A percentile compares a stretch with the other conserved stretches of the same genome.
These are phyloP conservation scores for Trachymyrmex septentrionalis DNA, from an alignment of 1,140 invertebrate species.

Conservation along the genomic window DNA sequence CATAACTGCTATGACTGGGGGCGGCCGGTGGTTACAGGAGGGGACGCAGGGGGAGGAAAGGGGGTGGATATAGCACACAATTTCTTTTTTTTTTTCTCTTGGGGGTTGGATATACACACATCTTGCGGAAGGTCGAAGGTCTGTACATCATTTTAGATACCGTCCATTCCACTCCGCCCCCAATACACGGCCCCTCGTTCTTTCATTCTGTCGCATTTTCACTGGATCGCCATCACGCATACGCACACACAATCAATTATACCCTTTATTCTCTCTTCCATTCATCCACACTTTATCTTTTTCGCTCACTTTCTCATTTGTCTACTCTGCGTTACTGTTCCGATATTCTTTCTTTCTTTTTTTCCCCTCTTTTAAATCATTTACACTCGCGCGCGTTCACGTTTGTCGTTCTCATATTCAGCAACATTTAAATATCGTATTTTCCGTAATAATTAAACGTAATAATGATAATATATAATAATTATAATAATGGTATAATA, in stretches of 20 bases:
- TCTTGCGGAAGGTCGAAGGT: slow-evolving; percentile 65
- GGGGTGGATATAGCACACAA: slow-evolving; percentile 46
- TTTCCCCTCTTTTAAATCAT: slow-evolving; percentile 62
- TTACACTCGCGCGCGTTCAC: slow-evolving; percentile 67
- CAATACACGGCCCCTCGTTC: slow-evolving; percentile 78
- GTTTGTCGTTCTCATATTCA: slow-evolving; percentile 75
- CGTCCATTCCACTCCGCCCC: slow-evolving; percentile 80
- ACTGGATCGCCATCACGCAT: slow-evolving; percentile 46
- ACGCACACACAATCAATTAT: slow-evolving; percentile 34
- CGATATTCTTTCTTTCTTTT: slow-evolving; percentile 33
- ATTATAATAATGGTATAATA: slow-evolving; percentile 79
- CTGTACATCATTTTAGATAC: slow-evolving; percentile 79
- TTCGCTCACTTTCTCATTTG: slow-evolving; percentile 8
- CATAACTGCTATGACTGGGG: slow-evolving; percentile 84
- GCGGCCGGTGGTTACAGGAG: slow-evolving; percentile 74
- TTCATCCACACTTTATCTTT: slow-evolving; percentile 12
- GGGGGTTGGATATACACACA: slow-evolving; percentile 71
- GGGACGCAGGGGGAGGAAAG: slow-evolving; percentile 65
- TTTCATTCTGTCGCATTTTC: slow-evolving; percentile 68
- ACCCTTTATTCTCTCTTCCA: slow-evolving; percentile 40
- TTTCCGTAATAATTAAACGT: slow-evolving; percentile 81
- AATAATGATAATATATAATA: slow-evolving; percentile 80
- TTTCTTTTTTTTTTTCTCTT: slow-evolving; percentile 53
- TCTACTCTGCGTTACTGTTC: slow-evolving; percentile 26
- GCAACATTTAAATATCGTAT: slow-evolving; percentile 86